Base-by-base conservation (phyloP, 2,888 invertebrate genomes). In the Hirtodrosophila cameraria region DNA sequence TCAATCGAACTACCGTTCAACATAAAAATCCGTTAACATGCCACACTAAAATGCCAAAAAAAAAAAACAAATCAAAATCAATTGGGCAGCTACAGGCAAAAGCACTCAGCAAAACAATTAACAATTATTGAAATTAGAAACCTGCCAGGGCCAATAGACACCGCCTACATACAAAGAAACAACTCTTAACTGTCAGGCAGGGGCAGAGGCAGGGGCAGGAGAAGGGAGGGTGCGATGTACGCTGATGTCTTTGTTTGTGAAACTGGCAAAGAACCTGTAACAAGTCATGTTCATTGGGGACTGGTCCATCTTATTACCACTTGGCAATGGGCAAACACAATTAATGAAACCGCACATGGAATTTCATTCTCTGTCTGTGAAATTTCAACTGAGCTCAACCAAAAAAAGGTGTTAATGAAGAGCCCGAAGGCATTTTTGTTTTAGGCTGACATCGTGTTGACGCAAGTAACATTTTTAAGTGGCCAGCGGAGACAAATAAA, bases 381-480 rank as follows among this genome's bases (percentile, higher is more conserved):
- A 63, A 67, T 75, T 50, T 76, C 48, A 61, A 45, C 57, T 46
- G 53, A 58, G 60, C 13, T 8, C 23, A 36, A 48, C 12, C 8
- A 16, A 31, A 46, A 76, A 79, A 77, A 82, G 73, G 87, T 82
- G 82, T 82, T 82, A 82, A 83, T 83, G 82, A 83, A 86, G 60
- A 33, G 75, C 68, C 63, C 62, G 70, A 67, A 80, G 86, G 65
- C 65, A 75, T 84, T 82, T 20, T 83, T 69, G 76, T 86, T 76
- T 83, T 70, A 49, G 63, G 46, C 83, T 66, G 77, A 63, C 60
- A 73, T 60, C 68, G 57, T 85, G 86, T 80, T 86, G 86, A 80
- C 86, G 79, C 72, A 86, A 68, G 62, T 72, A 78, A 72, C 68
- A 59, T 54, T 76, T 75, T 79, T 49, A 71, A 76, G 79, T 70